Evolutionary conservation across 2,113 vertebrate genomes (phyloP).

Genomic region (Microtus oregoni): DNA sequence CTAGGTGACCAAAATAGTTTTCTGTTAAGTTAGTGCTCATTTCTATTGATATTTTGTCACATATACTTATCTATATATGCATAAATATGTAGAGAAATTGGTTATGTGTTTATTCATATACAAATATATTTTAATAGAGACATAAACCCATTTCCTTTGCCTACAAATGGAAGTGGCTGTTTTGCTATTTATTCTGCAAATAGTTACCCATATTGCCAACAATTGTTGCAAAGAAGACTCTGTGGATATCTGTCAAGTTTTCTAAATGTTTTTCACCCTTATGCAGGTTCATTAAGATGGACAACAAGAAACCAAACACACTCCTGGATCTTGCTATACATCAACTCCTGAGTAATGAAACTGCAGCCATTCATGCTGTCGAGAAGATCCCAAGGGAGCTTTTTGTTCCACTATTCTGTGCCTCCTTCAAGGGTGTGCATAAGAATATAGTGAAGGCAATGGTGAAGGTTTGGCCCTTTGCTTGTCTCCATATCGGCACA

Average conservation of each 20-base stretch:
- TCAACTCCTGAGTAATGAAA: conserved; percentile 26
- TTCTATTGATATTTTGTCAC: too few species aligned
- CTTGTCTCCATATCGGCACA: conserved; percentile 46
- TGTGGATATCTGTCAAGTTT: too few species aligned
- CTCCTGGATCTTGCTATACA: conserved; percentile 31
- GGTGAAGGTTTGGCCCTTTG: conserved; percentile 54
- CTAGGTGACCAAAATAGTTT: background rate
- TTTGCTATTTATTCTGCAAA: too few species aligned
- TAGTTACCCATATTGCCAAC: too few species aligned
- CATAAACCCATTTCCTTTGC: too few species aligned
- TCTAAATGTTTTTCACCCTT: background rate
- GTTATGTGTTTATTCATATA: too few species aligned
- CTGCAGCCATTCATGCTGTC: background rate
- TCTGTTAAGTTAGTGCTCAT: background rate
- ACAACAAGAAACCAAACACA: background rate
- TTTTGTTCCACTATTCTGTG: conserved; percentile 39
- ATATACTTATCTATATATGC: too few species aligned
- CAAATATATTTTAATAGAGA: too few species aligned
- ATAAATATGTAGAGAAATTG: too few species aligned
- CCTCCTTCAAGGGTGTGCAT: conserved; percentile 14
- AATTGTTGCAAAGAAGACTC: too few species aligned
- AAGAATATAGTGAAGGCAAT: conserved; percentile 25
- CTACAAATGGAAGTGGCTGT: too few species aligned
- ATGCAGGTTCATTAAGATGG: conserved; percentile 6
- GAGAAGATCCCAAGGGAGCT: conserved; percentile 20